Percentiles rank a stretch among this genome's conserved stretches.
Evolutionary conservation across 2,888 invertebrate species (phyloP).

Genomic region (Rhingia campestris): DNA sequence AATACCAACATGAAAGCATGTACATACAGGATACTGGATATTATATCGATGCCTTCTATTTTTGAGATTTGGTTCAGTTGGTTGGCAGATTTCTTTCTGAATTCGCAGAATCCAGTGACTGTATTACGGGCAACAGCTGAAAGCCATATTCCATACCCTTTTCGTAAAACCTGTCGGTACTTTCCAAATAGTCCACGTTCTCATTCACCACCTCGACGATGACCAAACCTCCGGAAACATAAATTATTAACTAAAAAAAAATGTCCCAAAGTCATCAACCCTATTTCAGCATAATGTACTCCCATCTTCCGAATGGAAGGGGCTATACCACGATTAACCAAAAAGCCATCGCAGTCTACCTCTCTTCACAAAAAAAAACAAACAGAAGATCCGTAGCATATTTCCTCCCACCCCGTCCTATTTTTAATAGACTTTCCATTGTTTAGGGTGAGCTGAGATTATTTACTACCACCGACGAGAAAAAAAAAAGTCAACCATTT

Average conservation of each 20-base stretch:
- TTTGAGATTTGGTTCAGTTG: too few relatives aligned
- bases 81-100: too few relatives aligned
- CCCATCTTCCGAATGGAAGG: background rate
- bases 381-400: background rate
- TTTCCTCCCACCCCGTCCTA: background rate
- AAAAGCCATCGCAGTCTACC: too few relatives aligned
- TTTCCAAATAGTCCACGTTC: too few relatives aligned
- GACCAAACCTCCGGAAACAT: background rate
- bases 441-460: slow-evolving; percentile 40
- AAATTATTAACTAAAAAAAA: background rate
- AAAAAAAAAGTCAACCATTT: slow-evolving; percentile 56
- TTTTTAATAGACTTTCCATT: slow-evolving; percentile 45
- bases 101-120: too few relatives aligned
- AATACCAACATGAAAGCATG: too few relatives aligned
- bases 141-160: too few relatives aligned
- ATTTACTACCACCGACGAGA: slow-evolving; percentile 38
- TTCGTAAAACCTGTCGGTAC: too few relatives aligned
- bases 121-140: too few relatives aligned
- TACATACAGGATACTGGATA: too few relatives aligned
- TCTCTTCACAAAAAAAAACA: background rate
- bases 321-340: background rate
- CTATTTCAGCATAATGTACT: background rate
- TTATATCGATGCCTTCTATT: too few relatives aligned
- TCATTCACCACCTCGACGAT: too few relatives aligned
- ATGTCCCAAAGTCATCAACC: background rate